Evolutionary conservation across 64 coral and sea anemone genomes (phyloP), one percentile per base, ranked within the genome.

Genomic region (Dendrophyllia cribrosa): DNA sequence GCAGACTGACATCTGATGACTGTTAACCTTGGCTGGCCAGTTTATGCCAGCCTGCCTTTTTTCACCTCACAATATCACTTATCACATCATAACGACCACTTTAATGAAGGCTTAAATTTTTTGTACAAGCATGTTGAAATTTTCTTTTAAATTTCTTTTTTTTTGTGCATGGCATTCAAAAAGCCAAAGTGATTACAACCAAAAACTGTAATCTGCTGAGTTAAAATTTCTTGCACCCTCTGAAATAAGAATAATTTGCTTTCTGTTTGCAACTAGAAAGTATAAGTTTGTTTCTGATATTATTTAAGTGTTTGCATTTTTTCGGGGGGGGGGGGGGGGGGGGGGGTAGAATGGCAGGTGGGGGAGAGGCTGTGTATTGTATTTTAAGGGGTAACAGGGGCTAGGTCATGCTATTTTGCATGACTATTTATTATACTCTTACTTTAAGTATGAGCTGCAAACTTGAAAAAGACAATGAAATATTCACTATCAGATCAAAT

Each of bases 41-140:
- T 84, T 45, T 66, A 46, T 66, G 46, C 45, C 9, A 47, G 80
- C 60, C 45, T 51, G 63, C 80, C 63, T 64, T 49, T 84, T 61
- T 65, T 84, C 80, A 84, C 80, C 80, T 84, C 63, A 84, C 17
- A 51, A 84, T 68, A 84, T 49, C 80, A 84, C 45, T 84, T 24
- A 84, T 84, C 80, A 80, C 77, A 43, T 61, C 76, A 61, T 43
- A 84, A 67, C 51, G 80, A 84, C 80, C 62, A 44, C 80, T 84
- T 84, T 84, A 49, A 23, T 52, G 61, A 84, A 84, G 62, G 62
- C 26, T 84, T 84, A 84, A 83, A 24, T 84, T 84, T 65, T 84
- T 84, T 84, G 80, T 84, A 84, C 80, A 84, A 84, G 80, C 80
- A 66, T 82, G 61, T 67, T 64, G 63, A 84, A 84, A 84, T 84